Percentiles rank a stretch among this genome's conserved stretches.
Conservation (phyloP, 2,797 vertebrate genomes). For the Crossoptilon crossoptilon region DNA sequence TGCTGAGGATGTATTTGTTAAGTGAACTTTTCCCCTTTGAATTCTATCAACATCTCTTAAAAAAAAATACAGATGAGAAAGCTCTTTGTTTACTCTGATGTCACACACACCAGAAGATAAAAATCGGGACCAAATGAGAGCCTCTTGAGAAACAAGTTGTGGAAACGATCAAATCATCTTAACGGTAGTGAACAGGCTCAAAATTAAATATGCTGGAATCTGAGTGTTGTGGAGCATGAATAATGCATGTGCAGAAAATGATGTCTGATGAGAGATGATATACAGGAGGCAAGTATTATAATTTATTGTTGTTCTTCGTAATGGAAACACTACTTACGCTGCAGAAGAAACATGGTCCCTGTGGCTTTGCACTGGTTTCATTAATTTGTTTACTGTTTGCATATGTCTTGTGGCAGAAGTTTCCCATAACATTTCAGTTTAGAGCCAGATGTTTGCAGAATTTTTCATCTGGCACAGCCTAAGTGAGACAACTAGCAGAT, state of each 20-base stretch:
- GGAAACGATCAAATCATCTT: neutral
- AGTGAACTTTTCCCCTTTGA: neutral
- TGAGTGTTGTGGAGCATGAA: neutral
- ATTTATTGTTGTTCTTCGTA: neutral
- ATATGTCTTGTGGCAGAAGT: neutral
- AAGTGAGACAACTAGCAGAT: neutral
- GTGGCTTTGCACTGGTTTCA: neutral
- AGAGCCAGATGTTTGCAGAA: neutral
- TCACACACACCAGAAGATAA: neutral
- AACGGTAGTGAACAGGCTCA: neutral
- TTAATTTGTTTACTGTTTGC: neutral
- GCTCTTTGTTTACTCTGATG: neutral
- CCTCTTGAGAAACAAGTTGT: neutral
- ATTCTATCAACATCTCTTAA: rapidly evolving
- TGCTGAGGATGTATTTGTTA: neutral
- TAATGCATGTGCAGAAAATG: slow-evolving; percentile 32
- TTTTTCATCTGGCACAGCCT: neutral
- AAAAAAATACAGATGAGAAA: too few species aligned
- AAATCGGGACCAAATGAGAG: neutral
- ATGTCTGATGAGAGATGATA: neutral
- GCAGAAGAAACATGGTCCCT: neutral
- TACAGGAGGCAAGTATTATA: neutral
- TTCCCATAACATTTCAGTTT: neutral
- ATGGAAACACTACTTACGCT: neutral
- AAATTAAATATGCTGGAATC: neutral